Evolutionary conservation across 2,888 invertebrate genomes (phyloP), one percentile per base, ranked within the genome.

Genomic region (Nemurella pictetii): DNA sequence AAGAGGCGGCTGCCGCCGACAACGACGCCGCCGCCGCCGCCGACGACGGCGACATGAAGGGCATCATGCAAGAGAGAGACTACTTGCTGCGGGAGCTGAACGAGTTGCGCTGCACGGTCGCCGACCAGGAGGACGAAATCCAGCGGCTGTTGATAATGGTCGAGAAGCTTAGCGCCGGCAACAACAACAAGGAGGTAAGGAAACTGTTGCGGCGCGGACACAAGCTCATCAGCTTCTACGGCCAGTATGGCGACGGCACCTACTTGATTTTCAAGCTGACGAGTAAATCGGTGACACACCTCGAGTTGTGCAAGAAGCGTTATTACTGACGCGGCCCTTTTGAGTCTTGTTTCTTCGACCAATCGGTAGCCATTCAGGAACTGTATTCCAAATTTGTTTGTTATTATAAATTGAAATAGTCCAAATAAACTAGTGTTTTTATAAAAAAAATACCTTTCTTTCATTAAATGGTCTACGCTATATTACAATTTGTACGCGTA

Each of bases 1-100:
- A 90, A 80, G 88, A 88, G 84, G 78, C 90, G 72, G 85, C 88
- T 2, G 88, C 87, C 28, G 80, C 90, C 28, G 89, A 89, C 85
- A 87, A 89, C 0, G 92, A 93, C 87, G 88, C 94, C 0, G 92
- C 93, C 72, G 91, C 90, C 80, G 93, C 92, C 15, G 93, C 92
- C 87, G 90, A 91, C 25, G 91, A 92, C 84, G 89, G 93, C 5
- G 91, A 92, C 87, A 0, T 82, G 82, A 5, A 28, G 26, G 82
- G 29, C 15, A 20, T 82, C n/a, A 72, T 80, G 25, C 32, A 82
- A 29, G 85, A 85, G 77, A n/a, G 85, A 36, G 85, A 85, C 29
- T 36, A 26, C 35, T 26, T 85, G 75, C 25, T 74, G 25, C 20
- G 85, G 5, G n/a, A 81, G 12, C 26, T 81, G 30, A 77, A 30